Conservation (phyloP, 1,140 invertebrate genomes). For the Trachymyrmex cornetzi region DNA sequence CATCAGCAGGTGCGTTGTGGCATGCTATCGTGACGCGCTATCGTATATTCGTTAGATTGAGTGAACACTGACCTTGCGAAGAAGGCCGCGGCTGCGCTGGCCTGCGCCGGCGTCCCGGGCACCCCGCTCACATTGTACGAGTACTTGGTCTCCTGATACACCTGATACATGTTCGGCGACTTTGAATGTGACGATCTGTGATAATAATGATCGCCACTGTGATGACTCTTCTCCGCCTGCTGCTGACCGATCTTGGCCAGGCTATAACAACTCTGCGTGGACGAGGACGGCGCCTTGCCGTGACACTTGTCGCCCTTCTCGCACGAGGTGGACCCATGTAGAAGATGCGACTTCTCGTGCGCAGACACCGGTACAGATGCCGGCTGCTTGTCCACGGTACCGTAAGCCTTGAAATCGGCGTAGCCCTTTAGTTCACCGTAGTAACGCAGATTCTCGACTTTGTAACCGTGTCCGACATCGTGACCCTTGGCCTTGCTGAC, state of each 20-base stretch:
- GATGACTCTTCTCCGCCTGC: conserved; percentile 78
- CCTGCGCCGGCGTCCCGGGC: conserved; percentile 84
- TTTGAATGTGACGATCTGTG: conserved; percentile 80
- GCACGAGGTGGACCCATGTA: conserved; percentile 64
- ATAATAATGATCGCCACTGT: conserved; percentile 81
- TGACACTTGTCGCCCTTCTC: conserved; percentile 80
- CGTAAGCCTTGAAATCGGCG: conserved; percentile 83
- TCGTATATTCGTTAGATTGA: conserved; percentile 47
- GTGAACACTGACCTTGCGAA: conserved; percentile 84
- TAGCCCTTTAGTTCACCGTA: conserved; percentile 84
- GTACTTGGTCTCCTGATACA: conserved; percentile 85
- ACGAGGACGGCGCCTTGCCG: conserved; percentile 64
- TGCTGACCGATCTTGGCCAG: conserved; percentile 70
- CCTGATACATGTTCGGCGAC: conserved; percentile 78
- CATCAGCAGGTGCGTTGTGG: conserved; percentile 62
- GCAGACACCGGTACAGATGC: conserved; percentile 49
- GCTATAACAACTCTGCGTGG: conserved; percentile 75
- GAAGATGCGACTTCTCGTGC: conserved; percentile 82
- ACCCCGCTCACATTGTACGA: conserved; percentile 85
- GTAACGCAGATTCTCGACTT: conserved; percentile 83
- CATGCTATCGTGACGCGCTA: conserved; percentile 62
- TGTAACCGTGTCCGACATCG: conserved; percentile 79
- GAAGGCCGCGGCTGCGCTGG: conserved; percentile 85
- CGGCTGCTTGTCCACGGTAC: conserved; percentile 80
- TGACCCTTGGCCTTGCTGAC: conserved; percentile 65